Base-by-base conservation (phyloP, 2,797 vertebrate genomes). In the Hephaestus fuliginosus region DNA sequence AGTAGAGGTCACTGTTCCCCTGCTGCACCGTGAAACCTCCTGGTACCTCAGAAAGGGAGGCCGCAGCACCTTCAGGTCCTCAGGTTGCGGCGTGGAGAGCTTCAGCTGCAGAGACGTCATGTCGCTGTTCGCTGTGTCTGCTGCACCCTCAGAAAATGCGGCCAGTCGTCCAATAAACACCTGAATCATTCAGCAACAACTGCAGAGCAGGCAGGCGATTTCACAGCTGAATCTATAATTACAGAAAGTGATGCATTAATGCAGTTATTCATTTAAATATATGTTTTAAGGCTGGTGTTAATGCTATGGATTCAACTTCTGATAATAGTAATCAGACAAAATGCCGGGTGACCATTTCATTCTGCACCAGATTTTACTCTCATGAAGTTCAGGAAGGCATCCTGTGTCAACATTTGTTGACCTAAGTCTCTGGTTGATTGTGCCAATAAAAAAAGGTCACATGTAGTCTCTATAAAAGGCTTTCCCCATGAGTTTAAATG, bases 1-100 rank as follows among this genome's bases (percentile, higher is more conserved):
- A 93, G 91, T 71, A 92, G 94, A 92, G 92, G 94, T 87, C 92
- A 53, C 87, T 85, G 83, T 89, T 92, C 69, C 73, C 82, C 84
- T 74, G 71, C 70, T 60, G 78, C 79, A 61, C 67, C 4, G 76
- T 44, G 78, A 71, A 5, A 80, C 63, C 79, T 83, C 65, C 63
- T 30, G 51, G 49, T 58, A 77, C 68, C 72, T 76, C 28, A 28
- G 62, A n/a, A 1, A 41, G 28, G 11, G 36, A 2, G 62, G 15
- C 14, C 2, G 66, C 83, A 30, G 61, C 75, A 82, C 75, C 52
- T 79, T 64, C 7, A 63, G 61, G 70, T 62, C 57, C 25, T 43
- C 48, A 0, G 79, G 64, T 83, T 71, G 51, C 17, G 4, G 52
- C 0, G 8, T 67, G 30, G 22, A 69, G 58, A 43, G 10, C 4